phyloP scores from a whole-genome alignment of 2,113 vertebrate genomes.

The Gymnocephalus cernua region DNA sequence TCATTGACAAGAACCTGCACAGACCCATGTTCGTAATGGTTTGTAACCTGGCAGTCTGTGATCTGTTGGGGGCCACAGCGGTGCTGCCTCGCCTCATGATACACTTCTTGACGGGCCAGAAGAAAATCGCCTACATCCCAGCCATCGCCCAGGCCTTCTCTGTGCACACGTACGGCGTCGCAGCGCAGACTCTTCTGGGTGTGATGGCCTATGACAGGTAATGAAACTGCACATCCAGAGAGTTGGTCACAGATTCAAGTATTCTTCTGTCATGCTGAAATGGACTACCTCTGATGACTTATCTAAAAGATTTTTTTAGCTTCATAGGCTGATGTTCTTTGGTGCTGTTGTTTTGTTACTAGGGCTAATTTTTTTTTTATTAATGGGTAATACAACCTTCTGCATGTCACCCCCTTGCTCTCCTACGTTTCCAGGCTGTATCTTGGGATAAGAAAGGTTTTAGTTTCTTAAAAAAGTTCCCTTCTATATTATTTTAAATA shows the following conservation, averaged over 20 bases:
- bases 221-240: background rate
- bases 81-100: slow-evolving; percentile 69
- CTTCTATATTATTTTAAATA: no score
- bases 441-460: background rate
- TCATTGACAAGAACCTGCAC: slow-evolving; percentile 61
- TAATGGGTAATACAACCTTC: background rate
- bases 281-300: background rate
- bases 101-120: slow-evolving; percentile 62
- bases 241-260: background rate
- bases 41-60: slow-evolving; percentile 63
- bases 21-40: slow-evolving; percentile 75
- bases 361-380: background rate
- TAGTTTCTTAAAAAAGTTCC: no score
- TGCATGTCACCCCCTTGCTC: background rate
- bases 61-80: slow-evolving; percentile 63
- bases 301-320: background rate
- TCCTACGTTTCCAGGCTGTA: background rate
- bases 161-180: slow-evolving; percentile 57
- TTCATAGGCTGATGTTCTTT: background rate
- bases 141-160: slow-evolving; percentile 67
- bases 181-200: slow-evolving; percentile 60
- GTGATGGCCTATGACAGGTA: slow-evolving; percentile 79
- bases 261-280: no score
- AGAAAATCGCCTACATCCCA: slow-evolving; percentile 45
- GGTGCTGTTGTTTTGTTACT: background rate